Evolutionary conservation across 1,140 invertebrate genomes (phyloP), one percentile per base, ranked within the genome.

Genomic region (Lithobius niger): DNA sequence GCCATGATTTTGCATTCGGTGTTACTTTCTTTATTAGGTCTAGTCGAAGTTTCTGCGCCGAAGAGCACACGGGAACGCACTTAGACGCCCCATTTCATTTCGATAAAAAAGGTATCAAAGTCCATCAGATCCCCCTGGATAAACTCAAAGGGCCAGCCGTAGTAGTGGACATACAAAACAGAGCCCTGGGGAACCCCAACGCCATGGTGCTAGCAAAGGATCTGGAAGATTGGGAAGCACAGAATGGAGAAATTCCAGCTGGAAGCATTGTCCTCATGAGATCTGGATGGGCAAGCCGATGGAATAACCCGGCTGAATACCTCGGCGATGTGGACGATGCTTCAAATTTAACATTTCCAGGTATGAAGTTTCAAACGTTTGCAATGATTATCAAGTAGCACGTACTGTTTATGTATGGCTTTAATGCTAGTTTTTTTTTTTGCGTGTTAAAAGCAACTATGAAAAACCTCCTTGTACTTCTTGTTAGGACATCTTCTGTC

Each of bases 51-150:
- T n/a, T n/a, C n/a, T n/a, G n/a, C n/a, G n/a, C 54, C 1, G 28
- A 55, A 15, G 66, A 65, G 43, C 68, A 69, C 51, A 52, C 52
- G 16, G 67, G 66, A 15, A 68, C 65, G 19, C 66, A 68, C 47
- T 31, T 67, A 10, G 65, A 67, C 55, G 65, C 63, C 6, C 65
- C 65, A 19, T 44, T 54, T 2, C 65, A 67, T 51, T 65, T 65
- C 51, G 27, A n/a, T 2, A 54, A 58, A 54, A 58, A 42, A 1
- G 47, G 45, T 2, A 59, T 53, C 55, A 40, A 42, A 6, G 49
- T 60, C 6, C 54, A 64, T 25, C 27, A 64, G 22, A 66, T 68
- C 1, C 62, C 64, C 10, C 31, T 62, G n/a, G 47, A 64, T 22
- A 49, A 54, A 13, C 50, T 67, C 4, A 49, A 60, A n/a, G 65